These are phyloP conservation scores for Parauchenoglanis punctatus DNA, from an alignment of 2,797 vertebrate genomes.

Conservation along the genomic window DNA sequence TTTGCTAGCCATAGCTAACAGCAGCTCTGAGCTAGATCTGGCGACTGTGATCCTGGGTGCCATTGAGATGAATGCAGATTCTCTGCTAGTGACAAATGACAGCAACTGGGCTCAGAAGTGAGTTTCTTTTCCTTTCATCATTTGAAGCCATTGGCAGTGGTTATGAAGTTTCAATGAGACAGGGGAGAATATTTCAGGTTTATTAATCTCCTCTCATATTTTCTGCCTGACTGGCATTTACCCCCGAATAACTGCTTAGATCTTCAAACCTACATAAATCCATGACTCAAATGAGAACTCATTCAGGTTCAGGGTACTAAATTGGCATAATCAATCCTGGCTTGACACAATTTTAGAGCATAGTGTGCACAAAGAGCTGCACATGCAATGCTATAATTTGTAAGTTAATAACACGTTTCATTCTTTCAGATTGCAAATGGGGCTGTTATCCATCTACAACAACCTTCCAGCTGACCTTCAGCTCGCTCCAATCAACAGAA, in stretches of 20 bases:
- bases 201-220: slow-evolving; percentile 34
- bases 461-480: slow-evolving; percentile 68
- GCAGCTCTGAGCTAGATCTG: slow-evolving; percentile 45
- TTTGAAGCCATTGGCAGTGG: slow-evolving; percentile 25
- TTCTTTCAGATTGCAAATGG: slow-evolving; percentile 63
- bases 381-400: slow-evolving; percentile 34
- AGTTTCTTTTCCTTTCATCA: slow-evolving; percentile 48
- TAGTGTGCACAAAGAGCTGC: slow-evolving; percentile 15
- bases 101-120: slow-evolving; percentile 61
- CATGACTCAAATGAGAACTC: slow-evolving; percentile 39
- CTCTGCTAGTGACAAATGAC: slow-evolving; percentile 54
- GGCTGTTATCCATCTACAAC: slow-evolving; percentile 60
- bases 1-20: slow-evolving; percentile 40
- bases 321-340: slow-evolving; percentile 37
- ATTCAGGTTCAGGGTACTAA: slow-evolving; percentile 45
- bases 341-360: slow-evolving; percentile 30
- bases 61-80: slow-evolving; percentile 40
- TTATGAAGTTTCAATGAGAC: slow-evolving; percentile 34
- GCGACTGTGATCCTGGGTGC: slow-evolving; percentile 39
- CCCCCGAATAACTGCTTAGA: slow-evolving; percentile 43
- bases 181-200: slow-evolving; percentile 20
- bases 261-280: slow-evolving; percentile 44
- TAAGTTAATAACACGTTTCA: slow-evolving; percentile 45
- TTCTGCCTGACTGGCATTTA: slow-evolving; percentile 47
- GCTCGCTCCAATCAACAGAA: slow-evolving; percentile 63